Conservation (phyloP, 30 jellyfish, hydroid and myxozoan genomes). For the Haliclystus octoradiatus region DNA sequence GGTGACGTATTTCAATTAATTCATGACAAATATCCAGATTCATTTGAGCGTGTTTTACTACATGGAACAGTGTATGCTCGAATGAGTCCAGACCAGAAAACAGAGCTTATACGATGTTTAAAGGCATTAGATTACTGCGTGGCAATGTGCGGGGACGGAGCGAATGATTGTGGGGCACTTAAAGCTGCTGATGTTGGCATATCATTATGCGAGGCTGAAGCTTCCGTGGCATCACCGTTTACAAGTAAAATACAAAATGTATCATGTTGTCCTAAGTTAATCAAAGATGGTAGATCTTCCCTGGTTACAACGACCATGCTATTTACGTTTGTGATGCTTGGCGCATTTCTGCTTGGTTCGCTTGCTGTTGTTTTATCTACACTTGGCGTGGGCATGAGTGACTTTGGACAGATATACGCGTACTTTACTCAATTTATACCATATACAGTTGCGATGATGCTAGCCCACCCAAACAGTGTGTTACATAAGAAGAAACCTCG, state of each 20-base stretch:
- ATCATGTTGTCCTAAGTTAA: constrained; percentile 25
- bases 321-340: neutral
- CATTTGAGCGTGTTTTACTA: constrained; percentile 6
- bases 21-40: neutral
- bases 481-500: neutral
- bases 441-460: neutral
- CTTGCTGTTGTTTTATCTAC: neutral
- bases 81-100: constrained; percentile 40
- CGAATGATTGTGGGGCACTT: constrained; percentile 55
- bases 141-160: constrained; percentile 63
- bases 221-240: constrained; percentile 47
- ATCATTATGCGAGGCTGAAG: constrained; percentile 37
- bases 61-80: constrained; percentile 25
- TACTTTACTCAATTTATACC: neutral
- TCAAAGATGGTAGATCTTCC: constrained; percentile 43
- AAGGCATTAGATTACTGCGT: constrained; percentile 37
- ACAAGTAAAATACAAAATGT: constrained; percentile 23
- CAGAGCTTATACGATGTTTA: constrained; percentile 16
- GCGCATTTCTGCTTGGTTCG: neutral
- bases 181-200: constrained; percentile 52
- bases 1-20: neutral
- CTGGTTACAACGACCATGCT: constrained; percentile 24
- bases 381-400: neutral
- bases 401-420: neutral
- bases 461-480: neutral